Evolutionary conservation across 2,113 vertebrate genomes (phyloP), one percentile per base, ranked within the genome.

Genomic region (Procapra przewalskii): DNA sequence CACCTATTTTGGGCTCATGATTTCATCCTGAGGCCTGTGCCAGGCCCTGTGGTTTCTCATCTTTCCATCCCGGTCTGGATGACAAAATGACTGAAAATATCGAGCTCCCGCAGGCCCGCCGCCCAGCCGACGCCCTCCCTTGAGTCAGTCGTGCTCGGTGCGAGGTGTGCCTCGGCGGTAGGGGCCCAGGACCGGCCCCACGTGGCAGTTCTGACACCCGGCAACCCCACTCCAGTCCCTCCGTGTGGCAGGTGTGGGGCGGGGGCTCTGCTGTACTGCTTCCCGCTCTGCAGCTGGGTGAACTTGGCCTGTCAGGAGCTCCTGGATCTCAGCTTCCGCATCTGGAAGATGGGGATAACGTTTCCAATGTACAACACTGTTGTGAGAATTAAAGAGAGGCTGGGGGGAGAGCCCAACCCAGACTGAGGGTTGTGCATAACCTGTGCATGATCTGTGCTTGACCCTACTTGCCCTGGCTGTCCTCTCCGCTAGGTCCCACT

Each of bases 21-120:
- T 85, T 40, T 90, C 97, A 97, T 81, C 85, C 75, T 0, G 7
- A 33, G 52, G 88, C 85, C 88, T 0, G 48, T 85, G 97, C 96
- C 97, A 97, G 91, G 77, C 85, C 84, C 96, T 85, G 94, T 2
- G 94, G 97, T 19, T 79, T 96, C 94, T 90, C 96, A 9, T 85
- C 92, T 88, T 84, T 96, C 97, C 92, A 84, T 29, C 59, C 94
- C 21, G 77, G 90, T 71, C 92, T 23, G 55, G 36, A 85, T 86
- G 97, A 96, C 95, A 88, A 77, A 88, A 90, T 29, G 82, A 40
- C 98, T 97, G 91, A 98, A 97, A 98, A 98, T 97, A 97, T 85
- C 0, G 0, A 1, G 90, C 88, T 97, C 91, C 90, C 81, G 29
- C 90, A 36, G 95, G 59, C 92, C 83, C 0, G 23, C 81, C 90